Evolutionary conservation across 2,113 vertebrate species (phyloP).

Genomic region (Ancistrus triradiatus): DNA sequence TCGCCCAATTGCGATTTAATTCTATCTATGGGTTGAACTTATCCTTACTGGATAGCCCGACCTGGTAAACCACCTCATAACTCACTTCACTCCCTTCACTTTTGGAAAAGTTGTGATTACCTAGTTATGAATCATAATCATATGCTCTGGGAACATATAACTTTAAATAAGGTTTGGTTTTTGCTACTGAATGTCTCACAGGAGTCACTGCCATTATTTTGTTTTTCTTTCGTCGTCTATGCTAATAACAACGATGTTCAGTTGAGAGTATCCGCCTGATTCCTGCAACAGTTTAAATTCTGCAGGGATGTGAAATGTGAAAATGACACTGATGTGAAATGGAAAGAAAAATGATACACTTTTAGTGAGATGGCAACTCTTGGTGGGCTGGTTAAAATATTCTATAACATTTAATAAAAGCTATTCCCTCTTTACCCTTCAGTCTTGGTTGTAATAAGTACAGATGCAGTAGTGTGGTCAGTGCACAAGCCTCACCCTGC

Average conservation of each 20-base stretch:
- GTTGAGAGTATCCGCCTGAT: not conserved
- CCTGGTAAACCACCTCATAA: too few relatives aligned
- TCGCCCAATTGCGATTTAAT: slow-evolving; percentile 11
- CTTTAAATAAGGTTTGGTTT: too few relatives aligned
- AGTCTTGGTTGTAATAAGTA: slow-evolving; percentile 40
- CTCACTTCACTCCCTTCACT: too few relatives aligned
- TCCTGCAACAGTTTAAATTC: not conserved
- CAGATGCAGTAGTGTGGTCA: slow-evolving; percentile 31
- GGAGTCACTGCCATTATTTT: not conserved
- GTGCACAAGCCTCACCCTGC: slow-evolving; percentile 42
- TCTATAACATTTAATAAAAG: slow-evolving; percentile 48
- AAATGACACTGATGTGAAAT: slow-evolving; percentile 17
- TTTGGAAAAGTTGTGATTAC: too few relatives aligned
- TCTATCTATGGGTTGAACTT: slow-evolving; percentile 7
- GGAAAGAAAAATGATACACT: slow-evolving; percentile 38
- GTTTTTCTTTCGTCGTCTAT: too few relatives aligned
- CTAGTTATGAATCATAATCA: too few relatives aligned
- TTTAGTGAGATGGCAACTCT: slow-evolving; percentile 6
- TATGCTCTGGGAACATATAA: too few relatives aligned
- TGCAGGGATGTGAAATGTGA: not conserved
- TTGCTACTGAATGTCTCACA: not conserved
- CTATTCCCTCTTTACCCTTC: slow-evolving; percentile 26
- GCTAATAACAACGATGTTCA: not conserved
- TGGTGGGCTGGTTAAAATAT: slow-evolving; percentile 40
- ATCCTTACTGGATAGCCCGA: too few relatives aligned